Percentiles rank a stretch among this genome's conserved stretches.
Conservation (phyloP, 2,113 vertebrate species). For the Ctenodactylus gundi region DNA sequence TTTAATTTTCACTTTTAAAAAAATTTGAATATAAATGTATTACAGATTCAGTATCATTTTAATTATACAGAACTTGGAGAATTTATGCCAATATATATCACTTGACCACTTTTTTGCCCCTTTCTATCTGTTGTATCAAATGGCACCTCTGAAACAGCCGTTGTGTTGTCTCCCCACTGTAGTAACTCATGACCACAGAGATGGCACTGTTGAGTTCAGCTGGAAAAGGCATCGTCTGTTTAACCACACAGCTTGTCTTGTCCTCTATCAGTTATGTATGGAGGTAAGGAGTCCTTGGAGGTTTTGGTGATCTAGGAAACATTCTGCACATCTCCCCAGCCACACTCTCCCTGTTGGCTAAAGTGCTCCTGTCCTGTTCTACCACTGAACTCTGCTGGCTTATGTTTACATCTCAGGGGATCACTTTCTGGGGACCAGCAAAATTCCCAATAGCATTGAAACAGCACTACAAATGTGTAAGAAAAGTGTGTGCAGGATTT, state of each 20-base stretch:
- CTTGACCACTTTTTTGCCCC: no score
- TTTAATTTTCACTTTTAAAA: neutral
- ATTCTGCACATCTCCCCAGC: neutral
- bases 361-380: neutral
- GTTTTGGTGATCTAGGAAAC: neutral
- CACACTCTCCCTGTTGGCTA: neutral
- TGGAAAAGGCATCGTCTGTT: constrained; percentile 98
- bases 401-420: neutral
- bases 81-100: no score
- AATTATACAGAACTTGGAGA: no score
- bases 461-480: neutral
- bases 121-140: neutral
- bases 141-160: neutral
- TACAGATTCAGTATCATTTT: no score
- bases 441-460: neutral
- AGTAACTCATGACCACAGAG: constrained; percentile 93
- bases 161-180: constrained; percentile 46
- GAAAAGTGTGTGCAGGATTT: neutral
- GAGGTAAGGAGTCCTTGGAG: constrained; percentile 86
- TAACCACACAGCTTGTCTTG: constrained; percentile 95
- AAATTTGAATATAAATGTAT: no score
- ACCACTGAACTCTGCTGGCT: neutral
- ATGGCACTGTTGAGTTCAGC: constrained; percentile 91
- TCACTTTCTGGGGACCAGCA: neutral
- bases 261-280: constrained; percentile 98